phyloP scores from a whole-genome alignment of 2,113 vertebrate genomes.

The Maccullochella peelii region DNA sequence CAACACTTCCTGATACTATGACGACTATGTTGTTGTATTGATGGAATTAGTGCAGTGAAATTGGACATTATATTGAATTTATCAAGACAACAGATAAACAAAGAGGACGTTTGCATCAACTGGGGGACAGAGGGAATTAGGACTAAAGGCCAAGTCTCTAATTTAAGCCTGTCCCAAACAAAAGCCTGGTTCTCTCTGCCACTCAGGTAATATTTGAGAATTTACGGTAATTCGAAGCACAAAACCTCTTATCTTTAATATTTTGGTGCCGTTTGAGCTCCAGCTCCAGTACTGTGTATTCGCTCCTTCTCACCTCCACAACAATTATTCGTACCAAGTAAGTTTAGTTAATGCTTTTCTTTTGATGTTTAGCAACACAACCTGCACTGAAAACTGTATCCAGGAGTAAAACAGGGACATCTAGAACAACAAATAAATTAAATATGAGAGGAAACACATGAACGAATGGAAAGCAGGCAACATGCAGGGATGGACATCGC shows the following conservation, averaged over 20 bases:
- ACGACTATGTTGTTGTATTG: too few species aligned
- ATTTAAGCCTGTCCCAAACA: background rate
- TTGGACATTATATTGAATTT: background rate
- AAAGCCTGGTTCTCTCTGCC: background rate
- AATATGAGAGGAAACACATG: background rate
- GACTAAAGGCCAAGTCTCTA: background rate
- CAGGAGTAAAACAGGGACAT: background rate
- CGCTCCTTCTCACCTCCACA: background rate
- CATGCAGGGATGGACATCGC: background rate
- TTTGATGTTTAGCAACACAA: background rate
- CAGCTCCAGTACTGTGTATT: background rate
- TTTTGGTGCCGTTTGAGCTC: background rate
- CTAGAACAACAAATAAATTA: background rate
- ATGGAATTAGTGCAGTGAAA: background rate
- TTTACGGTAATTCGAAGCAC: background rate
- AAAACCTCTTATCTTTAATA: background rate
- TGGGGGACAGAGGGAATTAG: background rate
- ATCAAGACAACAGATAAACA: background rate
- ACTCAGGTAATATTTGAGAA: background rate
- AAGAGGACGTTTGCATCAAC: background rate
- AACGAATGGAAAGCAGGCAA: background rate
- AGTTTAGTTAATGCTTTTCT: background rate
- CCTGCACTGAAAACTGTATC: background rate
- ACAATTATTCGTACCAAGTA: background rate
- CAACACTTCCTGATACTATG: too few species aligned